phyloP scores from a whole-genome alignment of 1,140 invertebrate genomes.

The Ceratina australensis region DNA sequence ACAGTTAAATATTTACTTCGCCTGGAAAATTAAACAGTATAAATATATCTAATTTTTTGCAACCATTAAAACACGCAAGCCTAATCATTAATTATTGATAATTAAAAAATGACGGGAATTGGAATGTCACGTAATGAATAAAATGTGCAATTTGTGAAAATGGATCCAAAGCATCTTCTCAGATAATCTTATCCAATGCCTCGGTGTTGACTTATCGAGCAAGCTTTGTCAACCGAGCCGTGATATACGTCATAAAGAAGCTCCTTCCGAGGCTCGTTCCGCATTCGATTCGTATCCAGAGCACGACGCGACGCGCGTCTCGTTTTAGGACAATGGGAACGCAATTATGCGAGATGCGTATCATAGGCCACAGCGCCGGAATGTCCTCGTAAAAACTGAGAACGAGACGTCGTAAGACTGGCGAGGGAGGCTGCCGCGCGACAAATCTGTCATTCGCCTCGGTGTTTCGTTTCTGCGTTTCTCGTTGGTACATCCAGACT shows the following conservation, averaged over 20 bases:
- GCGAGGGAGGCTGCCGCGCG: not conserved
- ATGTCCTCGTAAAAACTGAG: conserved; percentile 34
- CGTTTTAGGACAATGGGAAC: conserved; percentile 16
- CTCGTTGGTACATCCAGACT: too few relatives aligned
- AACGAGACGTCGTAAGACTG: not conserved
- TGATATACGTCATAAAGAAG: conserved; percentile 33
- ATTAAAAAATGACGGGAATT: not conserved
- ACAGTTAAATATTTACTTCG: not conserved
- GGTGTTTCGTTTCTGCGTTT: not conserved
- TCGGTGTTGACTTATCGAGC: not conserved
- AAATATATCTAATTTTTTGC: too few relatives aligned
- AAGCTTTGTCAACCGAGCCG: conserved; percentile 17
- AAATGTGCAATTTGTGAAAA: conserved; percentile 70
- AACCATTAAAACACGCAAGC: too few relatives aligned
- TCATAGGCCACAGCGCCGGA: not conserved
- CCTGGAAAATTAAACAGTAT: too few relatives aligned
- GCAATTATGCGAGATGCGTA: conserved; percentile 21
- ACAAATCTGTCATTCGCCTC: not conserved
- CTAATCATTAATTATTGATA: too few relatives aligned
- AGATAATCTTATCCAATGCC: conserved; percentile 37
- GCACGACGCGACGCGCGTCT: not conserved
- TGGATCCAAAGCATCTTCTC: conserved; percentile 20
- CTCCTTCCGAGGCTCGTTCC: conserved; percentile 17
- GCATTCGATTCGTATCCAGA: conserved; percentile 27
- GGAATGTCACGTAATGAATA: conserved; percentile 2